Percentiles rank a stretch among this genome's conserved stretches.
Conservation (phyloP, 2,113 vertebrate species). For the Myanophis thanlyinensis region DNA sequence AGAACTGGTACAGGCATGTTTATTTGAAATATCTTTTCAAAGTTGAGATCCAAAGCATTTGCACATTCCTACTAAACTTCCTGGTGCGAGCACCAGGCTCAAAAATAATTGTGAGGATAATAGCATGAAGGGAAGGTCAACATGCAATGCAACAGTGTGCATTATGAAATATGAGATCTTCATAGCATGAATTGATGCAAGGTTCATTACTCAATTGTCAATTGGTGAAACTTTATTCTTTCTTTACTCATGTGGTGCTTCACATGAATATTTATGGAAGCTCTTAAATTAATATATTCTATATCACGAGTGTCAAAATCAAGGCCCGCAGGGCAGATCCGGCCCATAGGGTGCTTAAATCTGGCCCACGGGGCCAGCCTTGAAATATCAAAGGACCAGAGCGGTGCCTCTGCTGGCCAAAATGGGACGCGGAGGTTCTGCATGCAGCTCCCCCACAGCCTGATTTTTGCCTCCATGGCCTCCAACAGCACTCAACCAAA, state of each 20-base stretch:
- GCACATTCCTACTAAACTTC: neutral
- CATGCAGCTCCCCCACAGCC: too few species aligned
- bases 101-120: neutral
- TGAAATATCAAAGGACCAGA: too few species aligned
- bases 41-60: neutral
- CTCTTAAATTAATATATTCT: neutral
- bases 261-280: neutral
- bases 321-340: too few species aligned
- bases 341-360: too few species aligned
- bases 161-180: neutral
- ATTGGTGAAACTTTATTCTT: neutral
- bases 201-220: neutral
- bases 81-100: neutral
- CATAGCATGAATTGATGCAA: neutral
- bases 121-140: neutral
- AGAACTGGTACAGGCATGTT: neutral
- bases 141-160: neutral
- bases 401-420: too few species aligned
- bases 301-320: neutral
- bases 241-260: neutral
- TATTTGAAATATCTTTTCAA: neutral
- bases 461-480: too few species aligned
- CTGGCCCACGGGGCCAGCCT: too few species aligned
- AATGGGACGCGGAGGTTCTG: too few species aligned
- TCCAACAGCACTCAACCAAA: too few species aligned